Evolutionary conservation across 64 coral and sea anemone genomes (phyloP).

Genomic region (Pachyseris speciosa): DNA sequence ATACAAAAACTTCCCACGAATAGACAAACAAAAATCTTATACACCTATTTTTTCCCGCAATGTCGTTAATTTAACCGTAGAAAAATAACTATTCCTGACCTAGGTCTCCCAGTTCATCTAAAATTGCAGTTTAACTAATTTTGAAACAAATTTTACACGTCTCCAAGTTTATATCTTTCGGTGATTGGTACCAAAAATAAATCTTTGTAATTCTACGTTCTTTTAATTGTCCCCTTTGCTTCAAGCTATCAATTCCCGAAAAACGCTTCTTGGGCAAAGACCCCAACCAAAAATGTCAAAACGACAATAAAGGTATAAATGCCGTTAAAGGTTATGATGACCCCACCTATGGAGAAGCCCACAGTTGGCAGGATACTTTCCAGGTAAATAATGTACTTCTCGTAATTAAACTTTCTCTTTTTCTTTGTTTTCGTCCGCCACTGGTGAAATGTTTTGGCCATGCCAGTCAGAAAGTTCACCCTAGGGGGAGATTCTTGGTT

Average conservation of each 20-base stretch:
- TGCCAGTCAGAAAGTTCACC: constrained; percentile 75
- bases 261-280: constrained; percentile 94
- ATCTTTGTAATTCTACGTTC: too few species aligned
- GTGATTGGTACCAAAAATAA: too few species aligned
- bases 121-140: too few species aligned
- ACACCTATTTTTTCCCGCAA: too few species aligned
- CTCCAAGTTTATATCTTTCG: too few species aligned
- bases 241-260: constrained; percentile 64
- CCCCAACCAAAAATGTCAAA: constrained; percentile 82
- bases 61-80: too few species aligned
- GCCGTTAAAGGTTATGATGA: constrained; percentile 90
- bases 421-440: constrained; percentile 98
- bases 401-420: constrained; percentile 91
- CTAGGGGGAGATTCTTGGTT: constrained; percentile 32
- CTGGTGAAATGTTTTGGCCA: constrained; percentile 91
- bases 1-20: too few species aligned
- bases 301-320: constrained; percentile 90
- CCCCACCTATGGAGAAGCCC: constrained; percentile 90
- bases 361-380: constrained; percentile 93
- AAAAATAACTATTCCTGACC: too few species aligned
- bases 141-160: too few species aligned
- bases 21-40: too few species aligned
- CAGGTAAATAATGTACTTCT: constrained; percentile 92
- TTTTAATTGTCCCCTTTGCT: neutral
- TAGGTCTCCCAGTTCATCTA: too few species aligned